Evolutionary conservation across 53 echinoderm and acorn worm species (phyloP).

Genomic region (Patiria pectinifera): DNA sequence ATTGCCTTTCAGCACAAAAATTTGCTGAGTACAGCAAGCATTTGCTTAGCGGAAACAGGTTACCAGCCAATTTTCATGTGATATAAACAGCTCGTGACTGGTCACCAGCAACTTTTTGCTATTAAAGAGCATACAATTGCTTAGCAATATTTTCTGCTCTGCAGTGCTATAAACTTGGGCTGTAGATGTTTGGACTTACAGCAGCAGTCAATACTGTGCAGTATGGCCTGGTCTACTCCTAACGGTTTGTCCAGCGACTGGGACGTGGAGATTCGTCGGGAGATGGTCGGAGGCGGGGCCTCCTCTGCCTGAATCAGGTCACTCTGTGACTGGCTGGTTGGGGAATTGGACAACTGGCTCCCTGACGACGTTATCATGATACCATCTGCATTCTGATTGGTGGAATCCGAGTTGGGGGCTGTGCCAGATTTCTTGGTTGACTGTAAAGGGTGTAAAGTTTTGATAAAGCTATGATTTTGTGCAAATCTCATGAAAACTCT

Average conservation of each 20-base stretch:
- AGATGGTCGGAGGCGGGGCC: slow-evolving; percentile 86
- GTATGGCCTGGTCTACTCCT: slow-evolving; percentile 93
- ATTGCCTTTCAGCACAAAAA: no score
- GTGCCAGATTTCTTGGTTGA: slow-evolving; percentile 75
- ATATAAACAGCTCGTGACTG: no score
- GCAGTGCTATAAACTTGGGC: no score
- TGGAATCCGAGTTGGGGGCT: slow-evolving; percentile 61
- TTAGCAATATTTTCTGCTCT: no score
- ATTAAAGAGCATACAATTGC: no score
- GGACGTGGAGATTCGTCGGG: slow-evolving; percentile 85
- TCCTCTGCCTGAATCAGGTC: slow-evolving; percentile 83
- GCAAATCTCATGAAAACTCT: no score
- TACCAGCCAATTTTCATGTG: no score
- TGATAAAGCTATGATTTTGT: neutral
- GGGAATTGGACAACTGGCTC: slow-evolving; percentile 68
- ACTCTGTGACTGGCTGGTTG: slow-evolving; percentile 80
- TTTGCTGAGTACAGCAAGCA: no score
- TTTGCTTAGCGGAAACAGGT: no score
- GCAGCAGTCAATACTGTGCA: slow-evolving; percentile 98
- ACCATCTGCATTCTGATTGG: slow-evolving; percentile 60
- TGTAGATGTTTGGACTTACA: slow-evolving; percentile 69
- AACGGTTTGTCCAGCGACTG: slow-evolving; percentile 84
- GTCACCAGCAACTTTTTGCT: no score
- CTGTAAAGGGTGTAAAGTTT: slow-evolving; percentile 12
- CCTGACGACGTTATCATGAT: slow-evolving; percentile 32